These are phyloP conservation scores for Crocallis elinguaria DNA, from an alignment of 2,888 invertebrate species.

Conservation along the genomic window DNA sequence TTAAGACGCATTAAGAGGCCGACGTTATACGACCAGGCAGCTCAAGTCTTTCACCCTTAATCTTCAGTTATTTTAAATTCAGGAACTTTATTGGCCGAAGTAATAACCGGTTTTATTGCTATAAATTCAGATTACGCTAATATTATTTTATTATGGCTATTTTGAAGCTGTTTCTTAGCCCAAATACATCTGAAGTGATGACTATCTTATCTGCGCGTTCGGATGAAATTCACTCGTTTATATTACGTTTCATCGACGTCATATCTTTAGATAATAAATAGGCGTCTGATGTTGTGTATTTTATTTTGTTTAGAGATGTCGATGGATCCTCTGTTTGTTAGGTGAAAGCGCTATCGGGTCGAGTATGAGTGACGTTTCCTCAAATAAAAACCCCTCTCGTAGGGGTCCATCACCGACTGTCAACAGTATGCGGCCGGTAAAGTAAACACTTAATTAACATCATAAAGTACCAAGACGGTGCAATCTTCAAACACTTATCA, in stretches of 20 bases:
- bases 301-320: slow-evolving; percentile 48
- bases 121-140: slow-evolving; percentile 77
- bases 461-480: slow-evolving; percentile 80
- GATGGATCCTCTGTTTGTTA: slow-evolving; percentile 45
- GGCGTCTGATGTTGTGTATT: slow-evolving; percentile 41
- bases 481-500: slow-evolving; percentile 84
- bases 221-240: slow-evolving; percentile 54
- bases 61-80: slow-evolving; percentile 81
- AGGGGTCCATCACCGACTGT: slow-evolving; percentile 50
- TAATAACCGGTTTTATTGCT: slow-evolving; percentile 79
- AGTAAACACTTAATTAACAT: slow-evolving; percentile 82
- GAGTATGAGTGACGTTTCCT: slow-evolving; percentile 57
- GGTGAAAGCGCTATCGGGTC: slow-evolving; percentile 59
- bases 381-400: slow-evolving; percentile 51
- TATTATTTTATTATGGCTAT: slow-evolving; percentile 74
- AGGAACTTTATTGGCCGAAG: slow-evolving; percentile 76
- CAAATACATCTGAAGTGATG: slow-evolving; percentile 60
- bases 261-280: slow-evolving; percentile 43
- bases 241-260: slow-evolving; percentile 47
- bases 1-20: slow-evolving; percentile 81
- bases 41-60: slow-evolving; percentile 76
- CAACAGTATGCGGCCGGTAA: slow-evolving; percentile 61
- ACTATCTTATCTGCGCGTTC: slow-evolving; percentile 59
- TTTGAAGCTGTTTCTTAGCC: slow-evolving; percentile 61
- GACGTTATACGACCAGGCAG: slow-evolving; percentile 63